Percentiles rank a stretch among this genome's conserved stretches.
phyloP scores from a whole-genome alignment of 2,888 invertebrate genomes.

The Steinernema carpocapsae region DNA sequence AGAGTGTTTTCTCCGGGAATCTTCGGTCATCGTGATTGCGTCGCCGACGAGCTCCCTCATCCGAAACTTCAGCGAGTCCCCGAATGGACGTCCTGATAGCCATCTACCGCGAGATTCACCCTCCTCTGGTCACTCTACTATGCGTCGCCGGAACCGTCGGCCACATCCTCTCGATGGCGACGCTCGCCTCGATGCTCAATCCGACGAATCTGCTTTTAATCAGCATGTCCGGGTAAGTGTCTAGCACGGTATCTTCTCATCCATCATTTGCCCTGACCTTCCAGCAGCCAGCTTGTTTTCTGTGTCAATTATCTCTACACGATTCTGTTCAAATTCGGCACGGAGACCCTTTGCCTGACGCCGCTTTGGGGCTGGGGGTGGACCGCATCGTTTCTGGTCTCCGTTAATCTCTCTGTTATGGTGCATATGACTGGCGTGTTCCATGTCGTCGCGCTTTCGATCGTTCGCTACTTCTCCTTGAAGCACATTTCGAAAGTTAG shows the following conservation, averaged over 20 bases:
- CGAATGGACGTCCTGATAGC: slow-evolving; percentile 35
- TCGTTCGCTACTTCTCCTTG: slow-evolving; percentile 62
- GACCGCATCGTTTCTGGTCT: slow-evolving; percentile 45
- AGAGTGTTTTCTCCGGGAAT: neutral
- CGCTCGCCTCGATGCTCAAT: slow-evolving; percentile 56
- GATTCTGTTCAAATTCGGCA: slow-evolving; percentile 63
- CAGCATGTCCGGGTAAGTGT: slow-evolving; percentile 60
- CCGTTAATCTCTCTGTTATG: slow-evolving; percentile 61
- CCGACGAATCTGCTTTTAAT: slow-evolving; percentile 64
- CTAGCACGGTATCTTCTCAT: neutral
- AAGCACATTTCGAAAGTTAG: slow-evolving; percentile 51
- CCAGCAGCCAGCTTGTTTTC: slow-evolving; percentile 59
- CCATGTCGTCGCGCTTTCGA: slow-evolving; percentile 63
- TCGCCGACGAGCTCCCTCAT: too few species aligned
- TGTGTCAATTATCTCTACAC: slow-evolving; percentile 65
- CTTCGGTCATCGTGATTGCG: too few species aligned
- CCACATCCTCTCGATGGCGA: slow-evolving; percentile 59
- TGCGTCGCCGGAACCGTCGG: slow-evolving; percentile 62
- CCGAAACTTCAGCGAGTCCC: too few species aligned
- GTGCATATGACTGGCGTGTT: slow-evolving; percentile 66
- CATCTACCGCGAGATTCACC: slow-evolving; percentile 50
- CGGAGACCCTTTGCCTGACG: slow-evolving; percentile 58
- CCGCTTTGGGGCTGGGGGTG: slow-evolving; percentile 43
- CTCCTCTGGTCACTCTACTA: slow-evolving; percentile 59
- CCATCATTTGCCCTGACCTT: slow-evolving; percentile 38